Base-by-base conservation (phyloP, 2,113 vertebrate species). In the Caracal caracal region DNA sequence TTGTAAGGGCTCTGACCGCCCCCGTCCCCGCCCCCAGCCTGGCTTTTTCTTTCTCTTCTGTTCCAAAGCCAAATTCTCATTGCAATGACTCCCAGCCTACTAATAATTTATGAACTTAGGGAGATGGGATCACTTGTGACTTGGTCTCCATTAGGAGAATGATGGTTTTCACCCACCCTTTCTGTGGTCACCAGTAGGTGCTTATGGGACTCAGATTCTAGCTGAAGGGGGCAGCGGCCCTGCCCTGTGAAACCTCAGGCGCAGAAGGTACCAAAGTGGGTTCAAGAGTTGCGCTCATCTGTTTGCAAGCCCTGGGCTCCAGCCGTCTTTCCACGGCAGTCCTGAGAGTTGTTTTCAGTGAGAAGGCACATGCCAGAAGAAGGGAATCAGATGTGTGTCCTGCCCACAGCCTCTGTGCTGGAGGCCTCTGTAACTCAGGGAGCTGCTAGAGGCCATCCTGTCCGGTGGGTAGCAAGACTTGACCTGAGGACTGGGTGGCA, bases 321-420 rank as follows among this genome's bases (percentile, higher is more conserved):
- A 13, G 35, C 51, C 10, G 17, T 40, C 47, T n/a, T 43, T 49
- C 7, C 17, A 6, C 16, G 15, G 70, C 0, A 1, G 10, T 40
- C 24, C 53, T 12, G 20, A 59, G 88, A n/a, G 16, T 49, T 49
- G 59, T 61, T 59, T 61, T 6, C 47, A 40, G 33, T 6, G 40
- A 68, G 30, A 35, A 76, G 43, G 6, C 1, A 0, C 5, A 0
- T 8, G 59, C 43, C 43, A 61, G 2, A 0, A 1, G 65, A 37
- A 30, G 15, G 20, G 59, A 70, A 2, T 49, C 71, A 53, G 68
- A 22, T 12, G 1, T 20, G 30, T 37, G 37, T 71, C 61, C 81
- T 65, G 28, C 71, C 7, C 6, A 0, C 33, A 11, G 43, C 16
- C 47, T 65, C 66, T 43, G 11, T 0, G 0, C 1, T 37, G 28